These are phyloP conservation scores for Percina caprodes DNA, from an alignment of 2,113 vertebrate species.

Conservation along the genomic window DNA sequence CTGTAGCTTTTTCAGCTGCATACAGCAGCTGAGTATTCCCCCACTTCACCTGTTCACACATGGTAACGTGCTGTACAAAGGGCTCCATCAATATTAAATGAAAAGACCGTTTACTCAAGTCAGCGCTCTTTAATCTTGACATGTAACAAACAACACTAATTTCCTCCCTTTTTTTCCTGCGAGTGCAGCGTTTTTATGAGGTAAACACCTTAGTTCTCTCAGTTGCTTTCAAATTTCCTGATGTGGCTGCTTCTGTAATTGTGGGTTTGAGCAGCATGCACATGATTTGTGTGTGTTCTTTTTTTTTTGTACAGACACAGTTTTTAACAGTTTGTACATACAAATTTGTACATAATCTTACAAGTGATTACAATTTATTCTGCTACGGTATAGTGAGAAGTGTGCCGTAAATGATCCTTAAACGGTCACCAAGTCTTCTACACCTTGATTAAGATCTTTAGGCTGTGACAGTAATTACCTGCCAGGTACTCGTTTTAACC, in stretches of 20 bases:
- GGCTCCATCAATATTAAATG: conserved; percentile 17
- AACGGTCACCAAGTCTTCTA: conserved; percentile 28
- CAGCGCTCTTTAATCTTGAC: conserved; percentile 54
- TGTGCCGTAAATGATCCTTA: conserved; percentile 34
- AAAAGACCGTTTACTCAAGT: conserved; percentile 40
- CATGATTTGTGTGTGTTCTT: neutral
- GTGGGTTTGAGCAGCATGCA: conserved; percentile 47
- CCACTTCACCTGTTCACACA: conserved; percentile 34
- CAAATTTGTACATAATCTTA: conserved; percentile 22
- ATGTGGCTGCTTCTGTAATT: conserved; percentile 74
- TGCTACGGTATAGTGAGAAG: neutral
- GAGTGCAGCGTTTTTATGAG: conserved; percentile 54
- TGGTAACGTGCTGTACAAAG: neutral
- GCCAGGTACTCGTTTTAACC: conserved; percentile 38
- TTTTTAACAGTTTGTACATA: neutral
- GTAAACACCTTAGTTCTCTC: conserved; percentile 69
- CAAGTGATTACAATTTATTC: neutral
- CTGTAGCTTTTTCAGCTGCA: neutral
- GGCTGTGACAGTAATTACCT: conserved; percentile 65
- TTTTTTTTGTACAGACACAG: neutral
- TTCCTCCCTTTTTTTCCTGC: conserved; percentile 48
- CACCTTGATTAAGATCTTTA: conserved; percentile 65
- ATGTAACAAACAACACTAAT: conserved; percentile 52
- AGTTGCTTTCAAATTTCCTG: conserved; percentile 66
- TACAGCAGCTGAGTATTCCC: neutral